Evolutionary conservation across 2,113 vertebrate species (phyloP), one percentile per base, ranked within the genome.

Genomic region (Poicephalus meyeri): DNA sequence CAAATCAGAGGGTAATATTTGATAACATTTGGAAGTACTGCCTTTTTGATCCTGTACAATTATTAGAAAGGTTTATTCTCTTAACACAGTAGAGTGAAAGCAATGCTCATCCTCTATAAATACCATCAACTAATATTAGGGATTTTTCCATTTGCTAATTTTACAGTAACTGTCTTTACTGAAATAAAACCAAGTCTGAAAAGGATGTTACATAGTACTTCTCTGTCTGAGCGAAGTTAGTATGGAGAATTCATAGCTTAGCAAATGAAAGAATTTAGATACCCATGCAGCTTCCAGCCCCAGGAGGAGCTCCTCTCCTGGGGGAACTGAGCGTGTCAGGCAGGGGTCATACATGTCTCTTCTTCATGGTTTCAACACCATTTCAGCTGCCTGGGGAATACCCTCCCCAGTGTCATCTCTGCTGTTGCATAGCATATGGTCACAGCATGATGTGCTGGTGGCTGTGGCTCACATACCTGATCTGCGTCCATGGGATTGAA

Each of bases 351-450:
- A 33, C 0, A 0, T 5, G 2, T 58, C 16, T 63, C n/a, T 61
- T 65, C 46, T 44, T 68, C 4, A 1, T 68, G 35, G 25, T 74
- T 86, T 80, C 76, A 73, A 3, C 13, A n/a, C 3, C 2, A 24
- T 66, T 74, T 81, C 17, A 47, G 23, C 16, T 86, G 29, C 17
- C 18, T 31, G 37, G 37, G 15, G 21, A 81, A 26, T 19, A 63
- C 16, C 21, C 66, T 6, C 24, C 47, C 24, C 55, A 50, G 11
- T 13, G 33, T 64, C 37, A 19, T 68, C 44, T 47, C 68, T 66
- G 49, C 41, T 78, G 31, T 55, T 16, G 0, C 4, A 2, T 4
- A 44, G 41, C 21, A 44, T 65, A 6, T 2, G 0, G 47, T 28
- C 28, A 53, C 37, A 66, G 21, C 13, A 7, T 7, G 21, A 61